Percentiles rank a stretch among this genome's conserved stretches.
Evolutionary conservation across 2,888 invertebrate species (phyloP).

Genomic region (Acanthosoma haemorrhoidale): DNA sequence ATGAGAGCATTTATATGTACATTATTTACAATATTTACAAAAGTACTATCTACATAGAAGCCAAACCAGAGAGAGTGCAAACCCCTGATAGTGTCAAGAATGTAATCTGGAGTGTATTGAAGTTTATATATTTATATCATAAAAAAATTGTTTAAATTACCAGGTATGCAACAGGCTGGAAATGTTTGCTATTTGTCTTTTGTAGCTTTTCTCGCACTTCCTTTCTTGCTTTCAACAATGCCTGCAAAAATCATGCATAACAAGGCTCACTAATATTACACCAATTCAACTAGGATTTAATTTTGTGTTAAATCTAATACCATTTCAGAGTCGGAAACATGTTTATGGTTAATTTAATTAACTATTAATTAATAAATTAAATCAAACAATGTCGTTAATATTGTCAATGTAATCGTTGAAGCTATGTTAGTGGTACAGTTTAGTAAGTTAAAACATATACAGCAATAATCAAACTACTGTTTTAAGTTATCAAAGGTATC

Average conservation of each 20-base stretch:
- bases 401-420: no score
- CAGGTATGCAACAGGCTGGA: slow-evolving; percentile 26
- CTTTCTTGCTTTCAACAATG: slow-evolving; percentile 38
- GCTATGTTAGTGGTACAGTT: no score
- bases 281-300: neutral
- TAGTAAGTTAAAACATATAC: neutral
- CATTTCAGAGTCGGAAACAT: no score
- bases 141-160: slow-evolving; percentile 24
- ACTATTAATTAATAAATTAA: no score
- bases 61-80: neutral
- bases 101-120: neutral
- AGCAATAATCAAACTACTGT: slow-evolving; percentile 10
- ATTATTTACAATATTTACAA: neutral
- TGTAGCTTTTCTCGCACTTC: slow-evolving; percentile 32
- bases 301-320: no score
- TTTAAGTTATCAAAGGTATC: slow-evolving; percentile 19
- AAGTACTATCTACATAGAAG: slow-evolving; percentile 1
- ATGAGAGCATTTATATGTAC: no score
- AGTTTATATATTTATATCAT: slow-evolving; percentile 14
- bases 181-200: slow-evolving; percentile 13
- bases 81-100: neutral
- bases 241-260: slow-evolving; percentile 37
- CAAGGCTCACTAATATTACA: slow-evolving; percentile 18
- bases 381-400: neutral
- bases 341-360: no score